These are phyloP conservation scores for Lepilemur ruficaudatus DNA, from an alignment of 2,797 vertebrate genomes.

Conservation along the genomic window DNA sequence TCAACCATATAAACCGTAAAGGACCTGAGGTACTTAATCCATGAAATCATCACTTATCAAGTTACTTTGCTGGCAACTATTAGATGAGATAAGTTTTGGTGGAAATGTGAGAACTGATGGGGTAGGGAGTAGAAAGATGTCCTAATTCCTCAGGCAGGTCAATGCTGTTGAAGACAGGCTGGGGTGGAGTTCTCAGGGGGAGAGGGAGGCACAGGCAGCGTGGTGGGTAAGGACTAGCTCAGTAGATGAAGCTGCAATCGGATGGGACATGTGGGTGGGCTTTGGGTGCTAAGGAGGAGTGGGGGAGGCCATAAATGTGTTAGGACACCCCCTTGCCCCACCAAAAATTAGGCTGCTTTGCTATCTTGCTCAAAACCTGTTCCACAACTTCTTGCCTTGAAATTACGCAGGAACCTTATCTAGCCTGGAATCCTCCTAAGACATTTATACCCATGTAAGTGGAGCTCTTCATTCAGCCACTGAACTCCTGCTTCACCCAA, in stretches of 20 bases:
- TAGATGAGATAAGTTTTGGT: background rate
- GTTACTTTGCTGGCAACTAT: background rate
- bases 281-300: background rate
- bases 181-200: background rate
- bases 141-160: background rate
- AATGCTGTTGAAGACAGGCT: background rate
- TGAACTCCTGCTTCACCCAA: background rate
- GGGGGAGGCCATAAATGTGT: background rate
- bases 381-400: background rate
- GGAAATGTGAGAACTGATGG: background rate
- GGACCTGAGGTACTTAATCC: background rate
- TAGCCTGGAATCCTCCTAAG: background rate
- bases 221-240: no score
- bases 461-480: background rate
- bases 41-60: background rate
- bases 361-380: constrained; percentile 31
- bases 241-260: background rate
- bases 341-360: background rate
- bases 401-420: background rate
- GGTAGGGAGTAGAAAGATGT: background rate
- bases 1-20: background rate
- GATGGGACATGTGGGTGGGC: background rate
- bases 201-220: rapidly evolving
- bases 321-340: background rate
- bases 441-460: background rate